Base-by-base conservation (phyloP, 1,140 invertebrate species). In the Goniozus legneri region DNA sequence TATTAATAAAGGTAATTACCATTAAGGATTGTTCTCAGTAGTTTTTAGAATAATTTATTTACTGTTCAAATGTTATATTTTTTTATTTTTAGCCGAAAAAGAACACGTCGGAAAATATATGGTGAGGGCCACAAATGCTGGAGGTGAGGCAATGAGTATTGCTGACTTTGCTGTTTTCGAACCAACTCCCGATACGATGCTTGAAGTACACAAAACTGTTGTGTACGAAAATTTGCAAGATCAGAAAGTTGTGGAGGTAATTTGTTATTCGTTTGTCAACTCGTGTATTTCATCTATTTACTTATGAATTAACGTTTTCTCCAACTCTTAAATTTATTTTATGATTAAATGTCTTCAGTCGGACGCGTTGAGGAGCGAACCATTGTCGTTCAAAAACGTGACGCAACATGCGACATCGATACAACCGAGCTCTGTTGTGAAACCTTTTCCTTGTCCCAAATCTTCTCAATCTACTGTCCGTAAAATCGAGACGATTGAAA, bases 91-190 rank as follows among this genome's bases (percentile, higher is more conserved):
- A 85, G 84, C 78, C 47, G 73, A 79, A 49, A 74, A 80, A 18
- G 73, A 75, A 30, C 81, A 89, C 59, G 80, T 80, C 41, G 87
- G 87, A 33, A 83, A 85, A 57, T 89, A 87, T 57, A 86, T 83
- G 79, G 85, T 86, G 10, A 76, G 77, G 41, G 87, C 87, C 3
- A 78, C 79, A 1, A 90, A 90, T 71, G 75, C 80, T 27, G 86
- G 84, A 12, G 88, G 88, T 3, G 85, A 89, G 71, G 85, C 87
- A 18, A 82, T 85, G 63, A 87, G 86, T 64, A 83, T 85, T 47
- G 87, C 87, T 4, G 86, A 89, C 67, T 82, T 89, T 52, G 80
- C 85, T 39, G 83, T 90, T 6, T 79, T 86, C 44, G 85, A 88
- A 54, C 81, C 84, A 27, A 80, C 80, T n/a, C 82, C 83, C 1